These are phyloP conservation scores for Paracentrotus lividus DNA, from an alignment of 53 echinoderm and acorn worm genomes.

Conservation along the genomic window DNA sequence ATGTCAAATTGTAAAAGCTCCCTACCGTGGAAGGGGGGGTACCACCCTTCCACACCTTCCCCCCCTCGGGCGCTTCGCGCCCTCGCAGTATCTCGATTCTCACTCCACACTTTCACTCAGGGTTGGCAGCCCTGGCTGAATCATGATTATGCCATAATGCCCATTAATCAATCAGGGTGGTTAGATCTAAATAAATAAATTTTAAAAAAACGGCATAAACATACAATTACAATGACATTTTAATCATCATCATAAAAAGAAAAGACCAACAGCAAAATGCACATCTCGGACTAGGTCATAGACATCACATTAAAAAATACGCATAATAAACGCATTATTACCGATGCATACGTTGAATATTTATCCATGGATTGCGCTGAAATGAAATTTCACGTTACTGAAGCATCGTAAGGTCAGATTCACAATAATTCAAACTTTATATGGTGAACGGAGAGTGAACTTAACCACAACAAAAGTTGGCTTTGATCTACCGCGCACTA, in stretches of 20 bases:
- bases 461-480: background rate
- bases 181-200: background rate
- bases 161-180: too few relatives aligned
- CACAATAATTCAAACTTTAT: background rate
- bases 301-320: background rate
- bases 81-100: too few relatives aligned
- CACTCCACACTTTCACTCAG: too few relatives aligned
- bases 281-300: conserved; percentile 8
- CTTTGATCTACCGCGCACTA: conserved; percentile 28
- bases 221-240: too few relatives aligned
- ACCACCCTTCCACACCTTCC: too few relatives aligned
- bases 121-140: too few relatives aligned
- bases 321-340: conserved; percentile 1
- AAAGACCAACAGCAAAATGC: background rate
- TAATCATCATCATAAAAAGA: too few relatives aligned
- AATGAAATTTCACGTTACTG: background rate
- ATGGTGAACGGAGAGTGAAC: background rate
- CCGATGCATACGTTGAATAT: conserved; percentile 52
- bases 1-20: too few relatives aligned
- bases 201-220: too few relatives aligned
- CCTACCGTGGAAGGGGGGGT: too few relatives aligned
- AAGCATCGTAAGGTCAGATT: background rate
- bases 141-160: too few relatives aligned
- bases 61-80: too few relatives aligned
- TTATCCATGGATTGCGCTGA: conserved; percentile 19